phyloP scores from a whole-genome alignment of 2,797 vertebrate genomes.

The Semotilus atromaculatus region DNA sequence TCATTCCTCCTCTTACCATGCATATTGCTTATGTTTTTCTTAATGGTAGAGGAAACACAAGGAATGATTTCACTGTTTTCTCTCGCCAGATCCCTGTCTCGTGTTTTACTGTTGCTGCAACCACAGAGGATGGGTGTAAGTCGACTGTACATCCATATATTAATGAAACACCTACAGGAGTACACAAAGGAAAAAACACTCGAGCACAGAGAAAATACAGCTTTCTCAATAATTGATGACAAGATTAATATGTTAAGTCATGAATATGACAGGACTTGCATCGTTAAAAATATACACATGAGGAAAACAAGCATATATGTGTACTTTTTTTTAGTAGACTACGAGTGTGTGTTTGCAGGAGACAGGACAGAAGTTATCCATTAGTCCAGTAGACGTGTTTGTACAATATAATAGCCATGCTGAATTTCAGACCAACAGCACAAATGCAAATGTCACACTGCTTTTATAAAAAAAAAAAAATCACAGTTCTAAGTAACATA shows the following conservation, averaged over 20 bases:
- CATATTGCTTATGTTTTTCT: constrained; percentile 36
- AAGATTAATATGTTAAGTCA: constrained; percentile 8
- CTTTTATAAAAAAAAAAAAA: background rate
- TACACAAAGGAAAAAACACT: constrained; percentile 6
- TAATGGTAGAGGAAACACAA: constrained; percentile 36
- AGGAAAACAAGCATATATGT: constrained; percentile 41
- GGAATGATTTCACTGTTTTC: constrained; percentile 24
- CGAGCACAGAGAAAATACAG: constrained; percentile 12
- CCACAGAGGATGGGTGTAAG: constrained; percentile 35
- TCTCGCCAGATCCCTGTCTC: constrained; percentile 30
- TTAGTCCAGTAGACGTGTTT: background rate
- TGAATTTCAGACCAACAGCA: background rate
- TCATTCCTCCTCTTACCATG: constrained; percentile 24
- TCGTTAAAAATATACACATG: constrained; percentile 22
- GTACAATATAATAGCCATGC: background rate
- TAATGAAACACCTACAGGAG: constrained; percentile 41
- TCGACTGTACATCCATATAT: constrained; percentile 6
- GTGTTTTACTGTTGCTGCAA: constrained; percentile 47
- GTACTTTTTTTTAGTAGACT: background rate
- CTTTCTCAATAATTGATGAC: constrained; percentile 45
- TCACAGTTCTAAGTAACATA: background rate
- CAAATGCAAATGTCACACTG: background rate
- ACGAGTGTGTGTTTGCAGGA: background rate
- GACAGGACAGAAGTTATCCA: background rate
- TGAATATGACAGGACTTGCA: constrained; percentile 12